These are phyloP conservation scores for Megaptera novaeangliae DNA, from an alignment of 2,113 vertebrate species.

Conservation along the genomic window DNA sequence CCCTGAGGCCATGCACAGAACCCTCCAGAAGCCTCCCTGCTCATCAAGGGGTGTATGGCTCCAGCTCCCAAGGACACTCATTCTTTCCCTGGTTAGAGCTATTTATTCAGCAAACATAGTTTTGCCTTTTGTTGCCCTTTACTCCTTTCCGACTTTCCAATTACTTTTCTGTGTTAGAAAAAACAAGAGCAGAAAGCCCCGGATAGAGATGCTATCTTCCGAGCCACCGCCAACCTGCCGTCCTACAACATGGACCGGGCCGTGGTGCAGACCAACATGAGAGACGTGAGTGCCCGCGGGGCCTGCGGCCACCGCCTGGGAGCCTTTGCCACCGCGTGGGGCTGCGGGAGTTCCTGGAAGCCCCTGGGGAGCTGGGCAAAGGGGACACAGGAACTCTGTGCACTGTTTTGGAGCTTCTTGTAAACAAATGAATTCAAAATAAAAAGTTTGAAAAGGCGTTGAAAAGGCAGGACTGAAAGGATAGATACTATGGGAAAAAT, in stretches of 20 bases:
- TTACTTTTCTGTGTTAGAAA: conserved; percentile 81
- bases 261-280: conserved; percentile 90
- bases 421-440: neutral
- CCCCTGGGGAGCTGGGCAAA: accelerated
- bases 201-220: conserved; percentile 94
- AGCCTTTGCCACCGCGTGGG: too few relatives aligned
- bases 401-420: neutral
- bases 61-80: accelerated
- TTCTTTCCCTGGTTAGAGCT: accelerated
- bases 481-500: accelerated
- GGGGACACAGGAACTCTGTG: neutral
- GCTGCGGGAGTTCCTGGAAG: accelerated
- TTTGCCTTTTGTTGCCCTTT: too few relatives aligned
- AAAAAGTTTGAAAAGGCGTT: neutral
- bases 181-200: conserved; percentile 97
- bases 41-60: accelerated
- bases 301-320: neutral
- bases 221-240: conserved; percentile 90
- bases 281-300: conserved; percentile 87
- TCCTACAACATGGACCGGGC: conserved; percentile 88
- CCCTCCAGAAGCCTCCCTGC: neutral
- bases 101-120: accelerated
- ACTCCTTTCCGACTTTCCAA: neutral
- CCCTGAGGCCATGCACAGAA: neutral
- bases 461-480: neutral